These are phyloP conservation scores for Scelioninae gen. 2 DNA, from an alignment of 2,888 invertebrate genomes.

Conservation along the genomic window DNA sequence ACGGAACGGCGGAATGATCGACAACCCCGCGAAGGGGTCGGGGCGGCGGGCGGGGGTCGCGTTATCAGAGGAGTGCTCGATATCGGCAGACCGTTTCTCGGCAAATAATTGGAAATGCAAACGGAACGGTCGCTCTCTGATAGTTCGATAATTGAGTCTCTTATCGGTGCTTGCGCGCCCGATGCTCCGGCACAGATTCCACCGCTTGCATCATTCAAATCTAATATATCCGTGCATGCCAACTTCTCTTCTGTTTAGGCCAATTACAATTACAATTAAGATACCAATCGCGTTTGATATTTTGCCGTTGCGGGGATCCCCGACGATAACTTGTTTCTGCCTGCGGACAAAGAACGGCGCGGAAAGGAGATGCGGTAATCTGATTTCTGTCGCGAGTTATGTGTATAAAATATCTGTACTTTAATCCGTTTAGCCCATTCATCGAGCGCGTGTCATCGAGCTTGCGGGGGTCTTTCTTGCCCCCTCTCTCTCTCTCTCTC, in stretches of 20 bases:
- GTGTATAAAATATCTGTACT: neutral
- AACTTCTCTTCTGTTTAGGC: conserved; percentile 54
- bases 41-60: conserved; percentile 37
- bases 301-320: conserved; percentile 12
- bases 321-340: conserved; percentile 19
- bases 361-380: conserved; percentile 12
- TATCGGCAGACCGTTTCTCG: conserved; percentile 75
- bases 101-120: conserved; percentile 75
- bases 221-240: conserved; percentile 57
- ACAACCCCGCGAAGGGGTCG: conserved; percentile 53
- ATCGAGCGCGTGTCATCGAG: too few species aligned
- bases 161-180: conserved; percentile 73
- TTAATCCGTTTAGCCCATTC: too few species aligned
- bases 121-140: conserved; percentile 73
- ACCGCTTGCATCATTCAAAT: conserved; percentile 45
- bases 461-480: too few species aligned
- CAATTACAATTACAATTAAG: conserved; percentile 57
- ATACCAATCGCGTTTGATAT: conserved; percentile 37
- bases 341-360: neutral
- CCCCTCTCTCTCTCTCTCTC: too few species aligned
- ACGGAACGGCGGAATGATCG: conserved; percentile 59
- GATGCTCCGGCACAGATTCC: conserved; percentile 62
- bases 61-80: conserved; percentile 64
- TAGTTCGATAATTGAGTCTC: conserved; percentile 75
- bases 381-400: neutral